These are phyloP conservation scores for Dryobates pubescens DNA, from an alignment of 2,797 vertebrate species.

Conservation along the genomic window DNA sequence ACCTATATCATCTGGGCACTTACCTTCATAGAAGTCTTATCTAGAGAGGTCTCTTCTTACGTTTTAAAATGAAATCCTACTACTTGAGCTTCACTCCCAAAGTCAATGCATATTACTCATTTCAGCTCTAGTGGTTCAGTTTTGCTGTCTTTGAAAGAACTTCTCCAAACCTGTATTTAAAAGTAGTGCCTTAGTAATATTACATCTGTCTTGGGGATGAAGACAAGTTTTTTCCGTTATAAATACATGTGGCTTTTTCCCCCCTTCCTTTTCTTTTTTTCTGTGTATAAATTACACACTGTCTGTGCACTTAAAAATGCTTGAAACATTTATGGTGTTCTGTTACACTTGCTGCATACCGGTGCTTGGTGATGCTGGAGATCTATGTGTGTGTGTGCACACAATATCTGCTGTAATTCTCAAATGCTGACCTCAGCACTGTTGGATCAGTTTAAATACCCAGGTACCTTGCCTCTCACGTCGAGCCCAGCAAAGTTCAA, in stretches of 20 bases:
- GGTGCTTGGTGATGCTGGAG: not conserved
- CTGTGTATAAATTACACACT: not conserved
- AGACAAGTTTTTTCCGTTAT: not conserved
- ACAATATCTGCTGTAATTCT: not conserved
- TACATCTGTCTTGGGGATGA: not conserved
- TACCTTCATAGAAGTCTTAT: not conserved
- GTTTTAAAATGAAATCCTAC: not conserved
- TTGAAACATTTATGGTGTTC: not conserved
- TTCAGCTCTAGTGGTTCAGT: not conserved
- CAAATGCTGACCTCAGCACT: slow-evolving; percentile 9
- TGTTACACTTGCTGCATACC: not conserved
- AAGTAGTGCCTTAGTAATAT: not conserved
- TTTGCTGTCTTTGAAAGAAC: not conserved
- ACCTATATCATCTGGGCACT: not conserved
- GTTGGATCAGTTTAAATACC: not conserved
- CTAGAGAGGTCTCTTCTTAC: not conserved
- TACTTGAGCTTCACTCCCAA: not conserved
- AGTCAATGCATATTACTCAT: not conserved
- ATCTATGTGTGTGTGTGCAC: too few relatives aligned
- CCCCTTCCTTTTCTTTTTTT: too few relatives aligned
- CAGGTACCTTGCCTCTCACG: not conserved
- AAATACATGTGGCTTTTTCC: not conserved
- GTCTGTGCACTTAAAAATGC: not conserved
- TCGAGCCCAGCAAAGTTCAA: not conserved
- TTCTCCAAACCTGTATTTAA: not conserved